Evolutionary conservation across 92 coral and sea anemone species (phyloP).

Genomic region (Epizoanthus rinbou): DNA sequence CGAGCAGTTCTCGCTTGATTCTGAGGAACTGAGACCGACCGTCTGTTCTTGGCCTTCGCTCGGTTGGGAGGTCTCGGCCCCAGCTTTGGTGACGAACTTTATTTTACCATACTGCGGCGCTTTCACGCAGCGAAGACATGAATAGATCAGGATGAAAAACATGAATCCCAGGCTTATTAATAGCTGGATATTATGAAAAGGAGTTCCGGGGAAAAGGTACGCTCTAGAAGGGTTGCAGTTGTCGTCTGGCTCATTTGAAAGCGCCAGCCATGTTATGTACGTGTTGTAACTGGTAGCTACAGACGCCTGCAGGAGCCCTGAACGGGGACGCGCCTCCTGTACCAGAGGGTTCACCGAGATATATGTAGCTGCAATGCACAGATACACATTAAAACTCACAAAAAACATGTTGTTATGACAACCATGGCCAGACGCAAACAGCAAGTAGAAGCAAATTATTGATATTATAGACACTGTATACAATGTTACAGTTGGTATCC

Average conservation of each 20-base stretch:
- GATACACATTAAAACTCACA: slow-evolving; percentile 81
- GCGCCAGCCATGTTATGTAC: slow-evolving; percentile 91
- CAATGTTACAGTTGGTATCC: slow-evolving; percentile 84
- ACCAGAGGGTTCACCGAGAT: slow-evolving; percentile 88
- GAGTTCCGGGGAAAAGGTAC: slow-evolving; percentile 84
- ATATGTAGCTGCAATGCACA: slow-evolving; percentile 90
- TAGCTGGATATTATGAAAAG: slow-evolving; percentile 77
- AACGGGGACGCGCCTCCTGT: slow-evolving; percentile 93
- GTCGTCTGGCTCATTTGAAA: slow-evolving; percentile 92
- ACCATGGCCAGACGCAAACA: slow-evolving; percentile 72
- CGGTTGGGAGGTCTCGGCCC: neutral
- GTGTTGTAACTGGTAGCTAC: slow-evolving; percentile 92
- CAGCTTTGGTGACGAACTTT: slow-evolving; percentile 2
- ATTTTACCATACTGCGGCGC: slow-evolving; percentile 96
- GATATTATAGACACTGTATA: slow-evolving; percentile 86
- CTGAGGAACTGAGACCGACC: slow-evolving; percentile 4
- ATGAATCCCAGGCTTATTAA: slow-evolving; percentile 76
- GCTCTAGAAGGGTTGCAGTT: slow-evolving; percentile 85
- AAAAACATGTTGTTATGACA: slow-evolving; percentile 93
- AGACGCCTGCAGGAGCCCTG: slow-evolving; percentile 94
- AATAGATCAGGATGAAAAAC: slow-evolving; percentile 82
- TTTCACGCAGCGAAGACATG: slow-evolving; percentile 70
- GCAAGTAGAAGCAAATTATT: slow-evolving; percentile 64
- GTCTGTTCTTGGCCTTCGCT: slow-evolving; percentile 5
- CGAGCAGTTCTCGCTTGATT: neutral